Conservation (phyloP, 2,797 vertebrate genomes). For the Acanthopagrus latus region DNA sequence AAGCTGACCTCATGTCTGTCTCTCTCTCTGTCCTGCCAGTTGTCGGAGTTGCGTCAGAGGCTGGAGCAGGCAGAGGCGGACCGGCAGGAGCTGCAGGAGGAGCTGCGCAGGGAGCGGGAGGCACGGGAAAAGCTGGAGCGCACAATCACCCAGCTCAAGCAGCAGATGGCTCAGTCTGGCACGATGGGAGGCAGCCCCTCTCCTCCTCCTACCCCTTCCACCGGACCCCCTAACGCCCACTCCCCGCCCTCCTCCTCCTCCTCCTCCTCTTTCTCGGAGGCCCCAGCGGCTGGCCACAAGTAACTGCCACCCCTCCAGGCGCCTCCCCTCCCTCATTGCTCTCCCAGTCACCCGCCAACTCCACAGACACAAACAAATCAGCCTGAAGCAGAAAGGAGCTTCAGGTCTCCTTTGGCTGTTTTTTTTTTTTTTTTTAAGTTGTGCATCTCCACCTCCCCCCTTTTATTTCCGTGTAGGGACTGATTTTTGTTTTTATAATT, state of each 20-base stretch:
- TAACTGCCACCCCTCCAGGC: slow-evolving; percentile 63
- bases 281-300: slow-evolving; percentile 75
- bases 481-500: slow-evolving; percentile 86
- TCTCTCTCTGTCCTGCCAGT: slow-evolving; percentile 75
- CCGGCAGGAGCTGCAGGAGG: slow-evolving; percentile 94
- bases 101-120: slow-evolving; percentile 92
- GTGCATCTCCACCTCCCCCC: slow-evolving; percentile 24
- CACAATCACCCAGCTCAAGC: slow-evolving; percentile 92
- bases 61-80: slow-evolving; percentile 94
- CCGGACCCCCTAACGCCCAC: slow-evolving; percentile 74
- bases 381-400: slow-evolving; percentile 64
- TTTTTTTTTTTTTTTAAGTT: slow-evolving; percentile 63
- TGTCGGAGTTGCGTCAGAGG: slow-evolving; percentile 92
- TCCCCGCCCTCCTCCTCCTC: slow-evolving; percentile 70
- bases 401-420: slow-evolving; percentile 50
- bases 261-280: slow-evolving; percentile 74
- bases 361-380: slow-evolving; percentile 68
- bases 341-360: slow-evolving; percentile 61
- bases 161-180: slow-evolving; percentile 84
- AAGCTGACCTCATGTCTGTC: slow-evolving; percentile 37
- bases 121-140: slow-evolving; percentile 93
- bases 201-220: slow-evolving; percentile 78
- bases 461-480: slow-evolving; percentile 68
- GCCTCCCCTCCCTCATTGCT: slow-evolving; percentile 45
- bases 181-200: slow-evolving; percentile 78